A percentile compares a stretch with the other conserved stretches of the same genome.
phyloP scores from a whole-genome alignment of 2,113 vertebrate genomes.

The Varanus komodoensis region DNA sequence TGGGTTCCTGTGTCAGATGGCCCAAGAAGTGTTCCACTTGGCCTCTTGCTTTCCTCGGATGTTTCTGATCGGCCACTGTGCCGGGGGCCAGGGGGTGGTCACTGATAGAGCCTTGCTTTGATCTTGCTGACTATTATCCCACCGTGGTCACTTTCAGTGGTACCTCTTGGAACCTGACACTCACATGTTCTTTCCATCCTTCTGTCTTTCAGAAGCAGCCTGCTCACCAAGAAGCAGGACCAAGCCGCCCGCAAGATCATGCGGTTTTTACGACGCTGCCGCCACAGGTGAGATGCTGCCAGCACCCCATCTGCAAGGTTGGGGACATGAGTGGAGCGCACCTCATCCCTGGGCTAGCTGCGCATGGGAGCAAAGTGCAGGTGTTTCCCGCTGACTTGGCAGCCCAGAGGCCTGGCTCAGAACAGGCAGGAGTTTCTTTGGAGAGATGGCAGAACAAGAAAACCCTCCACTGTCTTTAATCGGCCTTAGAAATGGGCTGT shows the following conservation, averaged over 20 bases:
- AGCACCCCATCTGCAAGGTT: background rate
- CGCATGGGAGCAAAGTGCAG: no score
- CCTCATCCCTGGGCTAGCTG: background rate
- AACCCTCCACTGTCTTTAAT: no score
- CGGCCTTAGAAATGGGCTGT: background rate
- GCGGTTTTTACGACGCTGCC: conserved; percentile 98
- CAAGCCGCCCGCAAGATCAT: conserved; percentile 99
- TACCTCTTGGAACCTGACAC: background rate
- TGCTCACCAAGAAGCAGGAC: conserved; percentile 98
- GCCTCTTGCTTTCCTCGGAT: background rate
- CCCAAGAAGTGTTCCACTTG: background rate
- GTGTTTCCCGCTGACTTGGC: background rate
- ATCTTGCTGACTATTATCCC: no score
- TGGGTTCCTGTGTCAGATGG: no score
- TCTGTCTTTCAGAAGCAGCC: conserved; percentile 87
- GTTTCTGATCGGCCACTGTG: background rate
- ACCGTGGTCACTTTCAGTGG: background rate
- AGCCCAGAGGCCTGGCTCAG: background rate
- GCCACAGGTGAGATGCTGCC: conserved; percentile 88
- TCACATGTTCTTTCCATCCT: background rate
- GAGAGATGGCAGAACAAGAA: background rate
- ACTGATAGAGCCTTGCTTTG: no score
- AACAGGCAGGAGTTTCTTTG: no score
- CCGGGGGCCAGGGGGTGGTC: no score
- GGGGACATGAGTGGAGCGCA: no score